phyloP scores from a whole-genome alignment of 2,113 vertebrate genomes.

The Sander lucioperca region DNA sequence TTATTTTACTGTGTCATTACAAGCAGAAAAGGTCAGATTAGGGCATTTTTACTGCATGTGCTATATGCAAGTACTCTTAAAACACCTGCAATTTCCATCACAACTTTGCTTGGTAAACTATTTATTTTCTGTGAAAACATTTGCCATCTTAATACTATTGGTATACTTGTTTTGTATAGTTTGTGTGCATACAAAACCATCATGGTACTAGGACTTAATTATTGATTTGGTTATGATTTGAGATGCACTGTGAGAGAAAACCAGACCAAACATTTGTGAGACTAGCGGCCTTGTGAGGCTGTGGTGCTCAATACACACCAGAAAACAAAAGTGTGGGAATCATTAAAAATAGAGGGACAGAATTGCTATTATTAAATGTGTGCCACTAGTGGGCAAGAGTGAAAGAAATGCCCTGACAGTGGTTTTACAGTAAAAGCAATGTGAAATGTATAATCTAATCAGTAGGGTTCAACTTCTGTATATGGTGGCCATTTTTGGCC shows the following conservation, averaged over 20 bases:
- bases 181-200: slow-evolving; percentile 57
- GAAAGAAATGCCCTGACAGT: slow-evolving; percentile 13
- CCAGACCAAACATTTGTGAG: background rate
- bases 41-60: slow-evolving; percentile 56
- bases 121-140: slow-evolving; percentile 80
- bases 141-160: slow-evolving; percentile 41
- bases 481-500: background rate
- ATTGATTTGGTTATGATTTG: slow-evolving; percentile 48
- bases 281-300: slow-evolving; percentile 50
- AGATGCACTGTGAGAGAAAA: slow-evolving; percentile 49
- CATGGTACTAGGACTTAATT: slow-evolving; percentile 69
- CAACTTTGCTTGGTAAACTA: slow-evolving; percentile 47
- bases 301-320: slow-evolving; percentile 23
- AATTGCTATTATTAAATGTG: slow-evolving; percentile 5
- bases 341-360: background rate
- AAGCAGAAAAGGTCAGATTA: slow-evolving; percentile 23
- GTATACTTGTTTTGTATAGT: slow-evolving; percentile 42
- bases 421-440: slow-evolving; percentile 32
- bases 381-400: slow-evolving; percentile 43
- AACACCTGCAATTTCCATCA: slow-evolving; percentile 43
- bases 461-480: background rate
- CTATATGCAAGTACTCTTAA: slow-evolving; percentile 41
- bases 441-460: background rate
- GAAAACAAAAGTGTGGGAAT: background rate
- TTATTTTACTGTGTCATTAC: slow-evolving; percentile 17